These are phyloP conservation scores for Nycteola revayana DNA, from an alignment of 2,888 invertebrate species.

Conservation along the genomic window DNA sequence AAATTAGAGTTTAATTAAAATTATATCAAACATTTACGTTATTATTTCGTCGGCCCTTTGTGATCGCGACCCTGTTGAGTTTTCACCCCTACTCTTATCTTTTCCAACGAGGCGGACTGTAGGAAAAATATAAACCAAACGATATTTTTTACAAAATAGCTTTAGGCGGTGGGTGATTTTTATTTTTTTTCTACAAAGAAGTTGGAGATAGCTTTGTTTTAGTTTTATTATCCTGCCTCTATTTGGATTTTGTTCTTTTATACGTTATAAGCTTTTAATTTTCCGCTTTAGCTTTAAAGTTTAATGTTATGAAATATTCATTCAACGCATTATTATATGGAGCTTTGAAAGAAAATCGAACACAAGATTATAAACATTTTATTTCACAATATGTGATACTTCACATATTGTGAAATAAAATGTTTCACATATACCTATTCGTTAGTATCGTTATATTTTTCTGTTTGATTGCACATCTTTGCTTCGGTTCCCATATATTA, in stretches of 20 bases:
- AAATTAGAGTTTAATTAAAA: constrained; percentile 75
- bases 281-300: background rate
- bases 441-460: no score
- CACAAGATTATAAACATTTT: background rate
- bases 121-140: constrained; percentile 50
- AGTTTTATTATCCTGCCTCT: constrained; percentile 12
- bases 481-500: no score
- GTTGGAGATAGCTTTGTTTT: constrained; percentile 12
- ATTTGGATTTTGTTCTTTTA: constrained; percentile 21
- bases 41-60: constrained; percentile 63
- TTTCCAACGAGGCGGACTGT: constrained; percentile 38
- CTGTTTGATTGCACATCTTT: no score
- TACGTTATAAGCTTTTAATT: constrained; percentile 5
- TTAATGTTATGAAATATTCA: background rate
- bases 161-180: constrained; percentile 20
- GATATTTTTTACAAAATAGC: constrained; percentile 36
- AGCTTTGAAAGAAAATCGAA: background rate
- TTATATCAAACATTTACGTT: constrained; percentile 64
- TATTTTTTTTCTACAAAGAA: constrained; percentile 22
- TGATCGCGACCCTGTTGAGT: constrained; percentile 59
- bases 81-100: constrained; percentile 51
- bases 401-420: background rate
- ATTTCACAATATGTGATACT: background rate
- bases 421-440: no score
- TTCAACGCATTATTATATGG: background rate